Base-by-base conservation (phyloP, 2,888 invertebrate genomes). In the Himalopsyche japonica region DNA sequence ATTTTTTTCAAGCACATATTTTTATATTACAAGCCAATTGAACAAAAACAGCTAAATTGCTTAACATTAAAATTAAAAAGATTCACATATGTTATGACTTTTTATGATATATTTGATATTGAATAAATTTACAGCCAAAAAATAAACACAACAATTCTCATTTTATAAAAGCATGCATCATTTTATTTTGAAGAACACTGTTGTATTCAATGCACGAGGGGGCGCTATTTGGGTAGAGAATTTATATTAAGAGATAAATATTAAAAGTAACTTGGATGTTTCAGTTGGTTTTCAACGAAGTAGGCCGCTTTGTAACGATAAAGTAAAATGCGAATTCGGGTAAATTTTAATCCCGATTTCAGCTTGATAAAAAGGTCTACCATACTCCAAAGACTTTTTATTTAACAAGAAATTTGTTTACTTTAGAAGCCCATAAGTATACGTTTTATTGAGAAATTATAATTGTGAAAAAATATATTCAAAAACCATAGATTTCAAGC, bases 231-330 rank as follows among this genome's bases (percentile, higher is more conserved):
- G 81, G 70, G 70, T 37, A 32, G 76, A 81, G 80, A 81, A 81
- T 84, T 81, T 84, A 83, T 83, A 83, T 83, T 83, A 83, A 81
- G 48, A 84, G 80, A 81, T 84, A 81, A 84, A 84, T 84, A 84
- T 84, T 84, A 84, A 84, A 84, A 84, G 83, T 83, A 57, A 80
- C 80, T 64, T 76, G 30, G 76, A 79, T 32, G 81, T 64, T 81
- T 64, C 64, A 34, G 76, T 57, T 24, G 57, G 57, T 57, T 57
- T 57, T 57, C 57, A 24, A 57, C 57, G 57, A 24, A 57, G 57
- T 24, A 57, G 57, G 57, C 57, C 57, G 57, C 57, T 57, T 57
- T 57, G 57, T 57, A 57, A 57, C 57, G 57, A 57, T 57, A 57
- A 57, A 57, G 57, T 57, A 57, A 57, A 57, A 57, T 57, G 57